phyloP scores from a whole-genome alignment of 1,140 invertebrate species.

The Drosophila lowei region DNA sequence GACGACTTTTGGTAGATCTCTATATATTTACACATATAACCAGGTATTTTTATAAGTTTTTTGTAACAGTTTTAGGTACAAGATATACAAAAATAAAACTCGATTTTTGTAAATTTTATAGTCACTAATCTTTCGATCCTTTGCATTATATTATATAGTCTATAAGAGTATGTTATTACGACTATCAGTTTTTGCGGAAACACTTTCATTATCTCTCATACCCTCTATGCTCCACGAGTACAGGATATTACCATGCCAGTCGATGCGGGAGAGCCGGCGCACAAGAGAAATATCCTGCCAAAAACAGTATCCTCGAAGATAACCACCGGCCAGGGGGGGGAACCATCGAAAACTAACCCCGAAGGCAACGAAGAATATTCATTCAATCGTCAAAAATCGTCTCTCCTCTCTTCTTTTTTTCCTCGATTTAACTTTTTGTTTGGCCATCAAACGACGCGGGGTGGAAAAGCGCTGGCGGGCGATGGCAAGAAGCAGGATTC shows the following conservation, averaged over 20 bases:
- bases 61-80: too few species aligned
- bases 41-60: too few species aligned
- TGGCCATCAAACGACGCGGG: conserved; percentile 72
- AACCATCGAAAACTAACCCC: conserved; percentile 64
- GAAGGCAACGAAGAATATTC: conserved; percentile 27
- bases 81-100: too few species aligned
- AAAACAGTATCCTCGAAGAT: conserved; percentile 51
- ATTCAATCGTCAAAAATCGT: conserved; percentile 28
- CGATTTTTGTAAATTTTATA: too few species aligned
- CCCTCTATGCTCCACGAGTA: too few species aligned
- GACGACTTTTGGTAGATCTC: too few species aligned
- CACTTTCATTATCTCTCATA: too few species aligned
- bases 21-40: too few species aligned
- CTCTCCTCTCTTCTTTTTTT: conserved; percentile 48
- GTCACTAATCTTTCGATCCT: too few species aligned
- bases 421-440: conserved; percentile 74
- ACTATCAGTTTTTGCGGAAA: too few species aligned
- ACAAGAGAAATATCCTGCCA: conserved; percentile 39
- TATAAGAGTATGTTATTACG: too few species aligned
- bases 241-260: background rate
- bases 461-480: conserved; percentile 63
- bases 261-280: conserved; percentile 32
- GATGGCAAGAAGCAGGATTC: conserved; percentile 27
- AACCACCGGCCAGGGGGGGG: conserved; percentile 46
- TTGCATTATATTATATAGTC: too few species aligned